Evolutionary conservation across 37 sponge, comb jelly and placozoan species (phyloP), one percentile per base, ranked within the genome.

Genomic region (Bolinopsis microptera): DNA sequence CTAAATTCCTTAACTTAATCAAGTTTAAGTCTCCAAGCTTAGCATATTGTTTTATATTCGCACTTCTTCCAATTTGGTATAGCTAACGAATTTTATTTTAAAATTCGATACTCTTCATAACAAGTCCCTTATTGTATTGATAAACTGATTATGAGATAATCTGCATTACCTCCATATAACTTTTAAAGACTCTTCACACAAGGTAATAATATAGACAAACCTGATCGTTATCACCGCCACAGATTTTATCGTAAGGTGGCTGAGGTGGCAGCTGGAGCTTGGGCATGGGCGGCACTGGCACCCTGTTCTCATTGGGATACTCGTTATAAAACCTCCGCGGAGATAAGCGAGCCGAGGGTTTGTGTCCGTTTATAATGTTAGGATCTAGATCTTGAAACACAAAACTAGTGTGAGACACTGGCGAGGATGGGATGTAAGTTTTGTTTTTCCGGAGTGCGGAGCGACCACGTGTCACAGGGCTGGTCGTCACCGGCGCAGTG

Each of bases 331-430:
- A 80, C 34, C 82, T 2, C 37, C 82, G 34, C 21, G 82, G 82
- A 3, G 82, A 80, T 36, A 80, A 31, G 1, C 74, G 25, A 70
- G 74, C 74, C 32, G 82, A 80, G 37, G 82, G 35, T 31, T 80
- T 80, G 82, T 80, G 82, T 32, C 82, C 82, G 82, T 80, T 80
- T 5, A 80, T 80, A 8, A 80, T 80, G 23, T 80, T 80, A 80
- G 82, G 82, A 80, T 80, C 82, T 1, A 80, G 35, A 22, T 80
- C 82, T 80, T 80, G 82, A 31, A 80, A 80, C 36, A 80, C 82
- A 34, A 80, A 80, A 37, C 82, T 80, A 37, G 82, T 80, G 82
- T 80, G 82, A 80, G 82, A 80, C 8, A 80, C 82, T 5, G 82
- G 82, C 21, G 82, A 80, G 82, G 82, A 80, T 8, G 82, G 82